Evolutionary conservation across 2,797 vertebrate species (phyloP).

Genomic region (Octomys mimax): DNA sequence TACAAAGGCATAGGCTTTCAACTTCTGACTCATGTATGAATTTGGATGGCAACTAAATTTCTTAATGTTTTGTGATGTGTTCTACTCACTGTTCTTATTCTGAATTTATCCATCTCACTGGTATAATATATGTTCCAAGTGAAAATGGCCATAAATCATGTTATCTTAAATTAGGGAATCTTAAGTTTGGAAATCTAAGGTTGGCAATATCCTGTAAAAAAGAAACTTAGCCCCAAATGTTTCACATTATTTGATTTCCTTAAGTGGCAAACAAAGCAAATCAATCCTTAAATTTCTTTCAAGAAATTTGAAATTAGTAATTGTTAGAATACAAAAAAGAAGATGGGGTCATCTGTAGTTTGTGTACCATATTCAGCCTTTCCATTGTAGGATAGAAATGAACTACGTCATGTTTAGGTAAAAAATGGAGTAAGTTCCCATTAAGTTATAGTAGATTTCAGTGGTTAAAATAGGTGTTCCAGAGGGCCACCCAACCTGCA

Average conservation of each 20-base stretch:
- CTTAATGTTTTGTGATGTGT: not conserved
- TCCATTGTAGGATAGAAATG: not conserved
- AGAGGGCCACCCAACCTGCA: not conserved
- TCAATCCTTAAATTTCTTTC: not conserved
- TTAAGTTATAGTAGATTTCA: not conserved
- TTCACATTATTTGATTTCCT: not conserved
- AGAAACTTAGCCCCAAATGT: not conserved
- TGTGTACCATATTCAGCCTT: not conserved
- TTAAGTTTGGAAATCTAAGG: not conserved
- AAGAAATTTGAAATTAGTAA: constrained; percentile 20
- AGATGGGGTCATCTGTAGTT: not conserved
- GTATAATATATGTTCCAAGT: not conserved
- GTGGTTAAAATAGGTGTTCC: not conserved
- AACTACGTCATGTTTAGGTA: not conserved
- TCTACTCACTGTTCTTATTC: not conserved
- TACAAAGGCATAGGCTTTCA: not conserved
- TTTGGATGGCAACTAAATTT: constrained; percentile 33
- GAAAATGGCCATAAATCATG: not conserved
- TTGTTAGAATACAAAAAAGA: not conserved
- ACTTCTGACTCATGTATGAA: not conserved
- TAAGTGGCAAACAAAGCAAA: not conserved
- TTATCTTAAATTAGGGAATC: not conserved
- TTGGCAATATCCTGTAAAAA: not conserved
- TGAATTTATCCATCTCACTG: not conserved
- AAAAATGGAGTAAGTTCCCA: not conserved